Evolutionary conservation across 2,113 vertebrate species (phyloP), one percentile per base, ranked within the genome.

Genomic region (Riparia riparia): DNA sequence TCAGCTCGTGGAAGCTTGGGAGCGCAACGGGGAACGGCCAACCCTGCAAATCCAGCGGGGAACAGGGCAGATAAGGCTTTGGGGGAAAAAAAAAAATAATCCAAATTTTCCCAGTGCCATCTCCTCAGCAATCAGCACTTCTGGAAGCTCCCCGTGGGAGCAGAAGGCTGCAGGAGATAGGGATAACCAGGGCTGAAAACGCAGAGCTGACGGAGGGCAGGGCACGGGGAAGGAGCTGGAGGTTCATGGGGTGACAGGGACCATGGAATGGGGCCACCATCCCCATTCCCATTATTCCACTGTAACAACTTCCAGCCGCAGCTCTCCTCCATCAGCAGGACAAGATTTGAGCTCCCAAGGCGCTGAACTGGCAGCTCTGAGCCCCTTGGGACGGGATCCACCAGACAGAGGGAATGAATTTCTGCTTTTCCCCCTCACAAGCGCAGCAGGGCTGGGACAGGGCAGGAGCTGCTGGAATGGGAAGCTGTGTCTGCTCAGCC

Each of bases 391-490:
- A 2, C 13, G 74, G 74, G 58, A 63, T 3, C 17, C 61, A 39
- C 29, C 4, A 29, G 71, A 63, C 78, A 69, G 14, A 28, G 31
- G 24, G 80, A 63, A 17, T 2, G 2, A 14, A 34, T 37, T 80
- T 41, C 61, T 8, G 0, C 0, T 12, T 44, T 42, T 47, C 9
- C 29, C 49, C 41, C 85, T n/a, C 11, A 3, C 5, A 24, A 61
- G 4, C 0, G 22, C 54, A 49, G 44, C 68, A 19, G 0, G 17
- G 2, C 26, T 17, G 44, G 61, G 78, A 22, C 19, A 12, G 49
- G 29, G 41, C 29, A 20, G 86, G 45, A 21, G 1, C 9, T 0
- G 1, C 39, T 10, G 6, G 32, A 2, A 39, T 31, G 65, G 42
- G 3, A 50, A 61, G 14, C 51, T 3, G 32, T 2, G 21, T 17